Evolutionary conservation across 2,888 invertebrate species (phyloP), one percentile per base, ranked within the genome.

Genomic region (Phanerotoma sp.): DNA sequence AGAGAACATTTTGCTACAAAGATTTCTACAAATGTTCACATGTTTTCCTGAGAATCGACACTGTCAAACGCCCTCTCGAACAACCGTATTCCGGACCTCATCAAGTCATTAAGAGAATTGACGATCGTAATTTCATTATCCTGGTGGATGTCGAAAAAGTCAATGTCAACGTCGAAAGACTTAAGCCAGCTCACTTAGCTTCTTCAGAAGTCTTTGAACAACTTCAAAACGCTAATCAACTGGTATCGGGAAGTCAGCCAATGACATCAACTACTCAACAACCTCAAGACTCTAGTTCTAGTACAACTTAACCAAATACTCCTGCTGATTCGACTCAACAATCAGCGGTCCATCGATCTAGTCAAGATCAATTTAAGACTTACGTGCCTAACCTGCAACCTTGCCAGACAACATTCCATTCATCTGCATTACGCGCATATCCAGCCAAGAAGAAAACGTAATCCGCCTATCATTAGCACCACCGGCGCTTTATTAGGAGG

Each of bases 71-170:
- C 11, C 49, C 62, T 4, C 37, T 60, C 9, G 58, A 57, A 35
- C 53, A 52, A 20, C 55, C 60, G 0, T 60, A 62, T 53, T 20
- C 13, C 1, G 60, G 60, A 3, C 60, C 62, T 10, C 50, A 50
- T 35, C 5, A 45, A 28, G 50, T 58, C 7, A 22, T 46, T 3
- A 25, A 51, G 13, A 15, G 58, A 30, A 21, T 57, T 5, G 60
- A 38, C n/a, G 15, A 57, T 20, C 41, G 42, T 4, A 11, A 41
- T 3, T 54, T 46, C 46, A 38, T 20, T 3, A 41, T 60, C 7
- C 10, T 46, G 1, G 18, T 61, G 3, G 33, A 56, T 4, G 54
- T 16, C 47, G 1, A n/a, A 41, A 13, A 40, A 51, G 11, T 49
- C 59, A 7, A 5, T 48, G 9, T 60, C 55, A 2, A 51, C 60